Conservation (phyloP, 2,888 invertebrate species). For the Aphidius colemani region DNA sequence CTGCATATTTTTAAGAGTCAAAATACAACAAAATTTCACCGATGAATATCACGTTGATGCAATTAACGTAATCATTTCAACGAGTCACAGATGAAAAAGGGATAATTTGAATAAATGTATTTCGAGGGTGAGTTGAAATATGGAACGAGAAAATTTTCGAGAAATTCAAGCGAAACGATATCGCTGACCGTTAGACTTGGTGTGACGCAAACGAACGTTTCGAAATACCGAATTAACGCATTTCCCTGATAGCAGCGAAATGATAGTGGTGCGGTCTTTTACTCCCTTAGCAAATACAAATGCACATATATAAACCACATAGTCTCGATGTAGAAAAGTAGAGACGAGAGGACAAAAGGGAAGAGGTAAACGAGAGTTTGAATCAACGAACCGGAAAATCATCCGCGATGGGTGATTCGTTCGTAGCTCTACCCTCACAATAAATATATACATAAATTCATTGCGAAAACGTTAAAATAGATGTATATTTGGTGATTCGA, state of each 20-base stretch:
- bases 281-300: background rate
- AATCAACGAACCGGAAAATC: constrained; percentile 49
- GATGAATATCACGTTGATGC: constrained; percentile 11
- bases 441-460: background rate
- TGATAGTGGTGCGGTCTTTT: constrained; percentile 17
- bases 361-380: constrained; percentile 28
- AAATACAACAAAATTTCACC: background rate
- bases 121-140: constrained; percentile 8
- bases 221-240: constrained; percentile 29
- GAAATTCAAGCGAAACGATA: background rate
- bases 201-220: constrained; percentile 25
- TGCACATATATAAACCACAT: background rate
- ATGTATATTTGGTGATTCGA: constrained; percentile 24
- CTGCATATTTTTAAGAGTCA: background rate
- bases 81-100: background rate
- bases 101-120: background rate
- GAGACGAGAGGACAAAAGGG: constrained; percentile 22
- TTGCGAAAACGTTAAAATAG: constrained; percentile 16
- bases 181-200: constrained; percentile 4
- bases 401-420: constrained; percentile 47
- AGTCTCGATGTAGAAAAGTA: constrained; percentile 7
- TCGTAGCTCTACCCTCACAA: constrained; percentile 30
- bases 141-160: background rate
- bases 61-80: constrained; percentile 22
- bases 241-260: constrained; percentile 25